Conservation (phyloP, 2,888 invertebrate genomes). For the Margaritifera margaritifera region DNA sequence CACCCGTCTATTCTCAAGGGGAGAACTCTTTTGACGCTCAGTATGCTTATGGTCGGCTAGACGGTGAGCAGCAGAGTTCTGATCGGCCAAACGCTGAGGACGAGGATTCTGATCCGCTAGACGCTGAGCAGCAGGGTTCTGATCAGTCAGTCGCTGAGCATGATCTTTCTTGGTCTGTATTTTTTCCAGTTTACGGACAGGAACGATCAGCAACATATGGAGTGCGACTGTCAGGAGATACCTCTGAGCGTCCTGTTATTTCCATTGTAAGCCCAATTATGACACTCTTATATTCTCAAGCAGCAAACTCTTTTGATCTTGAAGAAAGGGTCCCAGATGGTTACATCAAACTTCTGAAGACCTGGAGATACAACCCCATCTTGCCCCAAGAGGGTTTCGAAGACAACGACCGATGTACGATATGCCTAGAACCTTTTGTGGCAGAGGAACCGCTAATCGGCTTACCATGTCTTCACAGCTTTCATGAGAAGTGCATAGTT, state of each 20-base stretch:
- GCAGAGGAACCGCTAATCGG: conserved; percentile 72
- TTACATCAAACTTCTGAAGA: conserved; percentile 8
- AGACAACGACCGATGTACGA: conserved; percentile 73
- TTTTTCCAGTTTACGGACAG: not conserved
- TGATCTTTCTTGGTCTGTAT: too few species aligned
- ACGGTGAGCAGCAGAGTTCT: too few species aligned
- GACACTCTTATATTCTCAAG: not conserved
- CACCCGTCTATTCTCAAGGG: not conserved
- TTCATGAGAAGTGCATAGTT: conserved; percentile 75
- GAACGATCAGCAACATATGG: not conserved
- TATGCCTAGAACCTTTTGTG: conserved; percentile 75
- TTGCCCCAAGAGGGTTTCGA: conserved; percentile 67
- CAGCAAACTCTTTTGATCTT: too few species aligned
- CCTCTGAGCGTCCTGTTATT: not conserved
- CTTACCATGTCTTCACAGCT: conserved; percentile 76
- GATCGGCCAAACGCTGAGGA: too few species aligned
- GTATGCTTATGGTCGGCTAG: too few species aligned
- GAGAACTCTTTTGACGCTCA: not conserved
- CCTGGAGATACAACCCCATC: conserved; percentile 3
- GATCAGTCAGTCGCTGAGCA: too few species aligned
- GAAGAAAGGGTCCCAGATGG: too few species aligned
- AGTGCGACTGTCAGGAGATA: not conserved
- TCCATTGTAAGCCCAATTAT: conserved; percentile 14
- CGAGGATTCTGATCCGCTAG: too few species aligned
- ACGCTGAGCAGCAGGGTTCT: too few species aligned